phyloP scores from a whole-genome alignment of 2,113 vertebrate genomes.

The Alethe diademata region DNA sequence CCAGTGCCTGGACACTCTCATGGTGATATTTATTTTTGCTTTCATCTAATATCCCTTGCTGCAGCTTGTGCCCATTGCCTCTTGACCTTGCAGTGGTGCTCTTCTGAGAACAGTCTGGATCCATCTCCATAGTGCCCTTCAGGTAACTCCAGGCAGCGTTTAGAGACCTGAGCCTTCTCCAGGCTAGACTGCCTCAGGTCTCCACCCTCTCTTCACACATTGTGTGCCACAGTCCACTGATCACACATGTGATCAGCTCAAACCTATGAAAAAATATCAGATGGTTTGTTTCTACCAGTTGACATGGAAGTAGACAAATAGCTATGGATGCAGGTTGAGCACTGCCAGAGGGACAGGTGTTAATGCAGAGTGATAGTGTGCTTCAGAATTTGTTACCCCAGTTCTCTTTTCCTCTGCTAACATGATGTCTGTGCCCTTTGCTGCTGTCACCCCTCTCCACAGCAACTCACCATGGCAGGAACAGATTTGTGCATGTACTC shows the following conservation, averaged over 20 bases:
- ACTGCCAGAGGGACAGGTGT: background rate
- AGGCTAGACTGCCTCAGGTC: background rate
- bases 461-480: background rate
- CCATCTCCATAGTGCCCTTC: background rate
- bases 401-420: background rate
- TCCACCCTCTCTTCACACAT: background rate
- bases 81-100: background rate
- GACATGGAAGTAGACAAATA: background rate
- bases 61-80: background rate
- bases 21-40: conserved; percentile 4
- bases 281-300: background rate
- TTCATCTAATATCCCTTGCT: background rate
- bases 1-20: background rate
- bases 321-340: background rate
- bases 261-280: background rate
- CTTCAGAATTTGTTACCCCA: background rate
- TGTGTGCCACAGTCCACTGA: background rate
- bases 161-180: background rate
- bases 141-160: background rate
- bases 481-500: background rate
- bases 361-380: background rate
- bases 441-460: background rate
- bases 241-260: background rate
- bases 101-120: background rate
- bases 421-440: background rate